These are phyloP conservation scores for Cheilosia pagana DNA, from an alignment of 2,888 invertebrate species.

Conservation along the genomic window DNA sequence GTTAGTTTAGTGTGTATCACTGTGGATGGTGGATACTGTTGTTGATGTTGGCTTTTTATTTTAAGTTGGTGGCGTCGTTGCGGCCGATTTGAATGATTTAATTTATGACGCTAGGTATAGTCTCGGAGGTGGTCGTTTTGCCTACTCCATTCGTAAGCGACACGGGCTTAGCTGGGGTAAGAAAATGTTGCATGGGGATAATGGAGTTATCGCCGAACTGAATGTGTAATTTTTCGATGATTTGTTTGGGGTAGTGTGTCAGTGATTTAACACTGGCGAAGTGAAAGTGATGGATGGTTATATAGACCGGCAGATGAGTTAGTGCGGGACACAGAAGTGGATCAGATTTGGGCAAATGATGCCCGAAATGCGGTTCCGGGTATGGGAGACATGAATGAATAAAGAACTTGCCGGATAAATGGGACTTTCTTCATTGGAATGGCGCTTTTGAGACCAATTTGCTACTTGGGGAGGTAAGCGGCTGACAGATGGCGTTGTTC, in stretches of 20 bases:
- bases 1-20: slow-evolving; percentile 2
- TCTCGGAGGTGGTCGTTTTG: not conserved
- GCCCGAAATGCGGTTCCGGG: not conserved
- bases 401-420: not conserved
- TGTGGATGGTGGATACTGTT: slow-evolving; percentile 5
- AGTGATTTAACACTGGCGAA: slow-evolving; percentile 55
- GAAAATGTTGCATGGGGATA: slow-evolving; percentile 35
- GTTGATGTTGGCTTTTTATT: slow-evolving; percentile 5
- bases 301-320: slow-evolving; percentile 39
- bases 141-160: slow-evolving; percentile 20
- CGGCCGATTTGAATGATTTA: slow-evolving; percentile 71
- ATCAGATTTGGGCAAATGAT: slow-evolving; percentile 6
- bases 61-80: slow-evolving; percentile 55
- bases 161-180: slow-evolving; percentile 3
- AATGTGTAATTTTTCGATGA: slow-evolving; percentile 62
- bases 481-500: too few relatives aligned
- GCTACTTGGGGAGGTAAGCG: too few relatives aligned
- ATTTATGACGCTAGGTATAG: slow-evolving; percentile 64
- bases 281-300: slow-evolving; percentile 68
- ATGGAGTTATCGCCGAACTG: slow-evolving; percentile 55
- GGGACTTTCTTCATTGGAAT: not conserved
- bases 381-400: slow-evolving; percentile 10
- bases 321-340: slow-evolving; percentile 10
- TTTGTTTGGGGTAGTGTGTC: slow-evolving; percentile 53
- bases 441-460: not conserved